phyloP scores from a whole-genome alignment of 2,113 vertebrate species.

The Chaetodon auriga region DNA sequence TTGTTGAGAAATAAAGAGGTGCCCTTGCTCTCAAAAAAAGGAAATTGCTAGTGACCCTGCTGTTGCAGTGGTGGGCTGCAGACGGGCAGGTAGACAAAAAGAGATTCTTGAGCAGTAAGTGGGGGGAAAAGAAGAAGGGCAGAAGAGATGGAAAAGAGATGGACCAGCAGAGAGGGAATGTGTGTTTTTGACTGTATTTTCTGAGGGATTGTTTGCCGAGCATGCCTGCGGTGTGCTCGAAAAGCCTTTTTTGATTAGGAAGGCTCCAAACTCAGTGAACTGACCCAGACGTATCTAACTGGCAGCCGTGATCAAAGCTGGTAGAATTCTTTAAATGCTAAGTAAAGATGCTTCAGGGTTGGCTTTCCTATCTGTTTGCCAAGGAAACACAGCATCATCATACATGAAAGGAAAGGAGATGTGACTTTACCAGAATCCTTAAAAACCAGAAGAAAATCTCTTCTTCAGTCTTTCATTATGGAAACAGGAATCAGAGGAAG shows the following conservation, averaged over 20 bases:
- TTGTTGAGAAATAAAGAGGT: conserved; percentile 13
- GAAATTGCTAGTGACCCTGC: conserved; percentile 66
- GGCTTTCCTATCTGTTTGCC: background rate
- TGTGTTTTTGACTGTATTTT: conserved; percentile 47
- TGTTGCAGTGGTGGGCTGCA: conserved; percentile 21
- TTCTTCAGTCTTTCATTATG: background rate
- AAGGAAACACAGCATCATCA: background rate
- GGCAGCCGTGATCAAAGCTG: conserved; percentile 35
- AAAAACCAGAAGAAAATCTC: background rate
- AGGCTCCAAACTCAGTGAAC: conserved; percentile 40
- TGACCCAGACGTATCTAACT: conserved; percentile 50
- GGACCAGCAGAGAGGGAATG: conserved; percentile 27
- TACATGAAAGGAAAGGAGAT: background rate
- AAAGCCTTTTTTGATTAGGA: conserved; percentile 50
- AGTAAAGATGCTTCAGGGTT: conserved; percentile 1
- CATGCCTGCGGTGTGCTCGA: conserved; percentile 20
- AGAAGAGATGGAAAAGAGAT: background rate
- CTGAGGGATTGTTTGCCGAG: conserved; percentile 42
- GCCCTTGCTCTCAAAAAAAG: conserved; percentile 31
- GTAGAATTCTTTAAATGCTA: conserved; percentile 15
- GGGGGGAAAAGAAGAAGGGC: background rate
- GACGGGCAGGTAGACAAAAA: background rate
- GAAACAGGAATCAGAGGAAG: background rate
- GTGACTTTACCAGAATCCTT: background rate
- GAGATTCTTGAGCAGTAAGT: conserved; percentile 30